phyloP scores from a whole-genome alignment of 2,797 vertebrate genomes.

The Dipus sagitta region DNA sequence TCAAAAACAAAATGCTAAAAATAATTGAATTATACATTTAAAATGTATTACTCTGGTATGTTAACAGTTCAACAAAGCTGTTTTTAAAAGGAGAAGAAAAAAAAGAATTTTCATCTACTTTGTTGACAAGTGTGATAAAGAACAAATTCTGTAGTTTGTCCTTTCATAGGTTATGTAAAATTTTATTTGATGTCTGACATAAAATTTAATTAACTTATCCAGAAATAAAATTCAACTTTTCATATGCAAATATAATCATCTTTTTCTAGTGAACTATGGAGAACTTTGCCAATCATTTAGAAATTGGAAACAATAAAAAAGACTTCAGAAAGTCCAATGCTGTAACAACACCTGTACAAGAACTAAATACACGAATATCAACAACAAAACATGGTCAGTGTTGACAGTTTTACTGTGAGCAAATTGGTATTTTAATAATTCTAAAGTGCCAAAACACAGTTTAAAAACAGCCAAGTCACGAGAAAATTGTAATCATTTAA shows the following conservation, averaged over 20 bases:
- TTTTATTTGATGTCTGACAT: slow-evolving; percentile 58
- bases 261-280: slow-evolving; percentile 48
- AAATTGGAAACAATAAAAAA: slow-evolving; percentile 47
- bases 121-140: slow-evolving; percentile 41
- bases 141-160: slow-evolving; percentile 60
- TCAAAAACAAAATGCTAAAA: background rate
- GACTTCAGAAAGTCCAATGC: slow-evolving; percentile 64
- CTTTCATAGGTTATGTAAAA: slow-evolving; percentile 54
- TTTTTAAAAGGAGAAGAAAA: slow-evolving; percentile 36
- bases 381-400: slow-evolving; percentile 19
- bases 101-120: slow-evolving; percentile 46
- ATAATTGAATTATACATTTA: slow-evolving; percentile 35
- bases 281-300: background rate
- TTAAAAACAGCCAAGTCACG: slow-evolving; percentile 63
- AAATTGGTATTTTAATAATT: slow-evolving; percentile 29
- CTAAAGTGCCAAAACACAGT: slow-evolving; percentile 45
- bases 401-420: slow-evolving; percentile 39
- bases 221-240: slow-evolving; percentile 57
- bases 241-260: slow-evolving; percentile 48
- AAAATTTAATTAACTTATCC: slow-evolving; percentile 19
- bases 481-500: slow-evolving; percentile 58
- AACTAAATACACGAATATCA: slow-evolving; percentile 40
- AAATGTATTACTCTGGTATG: background rate
- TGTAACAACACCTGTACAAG: slow-evolving; percentile 14
- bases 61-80: slow-evolving; percentile 54